A percentile compares a stretch with the other conserved stretches of the same genome.
Conservation (phyloP, 2,113 vertebrate species). For the Chrysochloris asiatica region DNA sequence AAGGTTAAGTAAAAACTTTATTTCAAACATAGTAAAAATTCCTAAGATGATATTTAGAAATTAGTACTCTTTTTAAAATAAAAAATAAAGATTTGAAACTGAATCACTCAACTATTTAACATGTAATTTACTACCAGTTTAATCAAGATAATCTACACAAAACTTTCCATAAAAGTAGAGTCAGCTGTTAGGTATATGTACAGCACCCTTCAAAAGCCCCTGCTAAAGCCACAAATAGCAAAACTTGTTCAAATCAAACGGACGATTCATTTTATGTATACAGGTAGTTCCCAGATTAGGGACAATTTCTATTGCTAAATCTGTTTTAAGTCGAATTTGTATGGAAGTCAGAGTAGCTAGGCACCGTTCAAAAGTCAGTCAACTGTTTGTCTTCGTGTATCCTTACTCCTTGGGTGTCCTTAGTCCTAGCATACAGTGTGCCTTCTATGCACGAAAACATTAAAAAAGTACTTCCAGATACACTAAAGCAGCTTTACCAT, state of each 20-base stretch:
- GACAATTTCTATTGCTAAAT: background rate
- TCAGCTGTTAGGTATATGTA: conserved; percentile 72
- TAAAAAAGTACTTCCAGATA: background rate
- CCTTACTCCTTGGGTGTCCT: too few species aligned
- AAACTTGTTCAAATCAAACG: conserved; percentile 72
- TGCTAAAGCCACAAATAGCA: conserved; percentile 78
- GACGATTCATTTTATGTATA: conserved; percentile 62
- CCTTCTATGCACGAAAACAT: background rate
- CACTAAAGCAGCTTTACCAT: background rate
- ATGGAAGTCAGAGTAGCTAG: background rate
- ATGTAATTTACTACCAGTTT: conserved; percentile 67
- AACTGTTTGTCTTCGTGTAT: background rate
- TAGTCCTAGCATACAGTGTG: background rate
- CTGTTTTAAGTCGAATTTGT: background rate
- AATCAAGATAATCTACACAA: conserved; percentile 69
- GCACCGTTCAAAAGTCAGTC: background rate
- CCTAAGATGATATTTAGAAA: background rate
- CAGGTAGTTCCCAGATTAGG: background rate
- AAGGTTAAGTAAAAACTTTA: background rate
- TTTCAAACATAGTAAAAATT: conserved; percentile 3
- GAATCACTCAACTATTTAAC: conserved; percentile 50
- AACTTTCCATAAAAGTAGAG: conserved; percentile 60
- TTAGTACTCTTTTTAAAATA: conserved; percentile 51
- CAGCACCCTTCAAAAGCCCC: conserved; percentile 71
- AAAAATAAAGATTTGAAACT: conserved; percentile 65